phyloP scores from a whole-genome alignment of 53 echinoderm and acorn worm genomes.

The Antedon mediterranea region DNA sequence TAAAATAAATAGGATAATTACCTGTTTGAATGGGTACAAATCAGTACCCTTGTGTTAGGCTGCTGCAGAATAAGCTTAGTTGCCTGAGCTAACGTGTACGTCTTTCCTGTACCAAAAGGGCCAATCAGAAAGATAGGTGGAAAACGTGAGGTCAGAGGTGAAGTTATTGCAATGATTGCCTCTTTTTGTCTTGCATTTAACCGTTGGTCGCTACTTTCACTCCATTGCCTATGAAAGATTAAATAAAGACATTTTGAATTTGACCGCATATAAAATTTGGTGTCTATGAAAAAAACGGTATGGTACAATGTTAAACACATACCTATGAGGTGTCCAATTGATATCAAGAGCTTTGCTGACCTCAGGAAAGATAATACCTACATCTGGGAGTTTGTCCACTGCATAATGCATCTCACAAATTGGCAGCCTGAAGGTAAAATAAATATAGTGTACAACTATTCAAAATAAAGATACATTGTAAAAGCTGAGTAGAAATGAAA shows the following conservation, averaged over 20 bases:
- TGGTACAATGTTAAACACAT: slow-evolving; percentile 30
- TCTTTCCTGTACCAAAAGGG: slow-evolving; percentile 94
- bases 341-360: slow-evolving; percentile 36
- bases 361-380: slow-evolving; percentile 70
- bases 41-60: slow-evolving; percentile 81
- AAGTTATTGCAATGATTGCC: slow-evolving; percentile 85
- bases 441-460: no score
- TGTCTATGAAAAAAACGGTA: no score
- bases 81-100: slow-evolving; percentile 83
- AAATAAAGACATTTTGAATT: no score
- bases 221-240: slow-evolving; percentile 78
- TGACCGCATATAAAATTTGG: no score
- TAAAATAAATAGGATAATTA: slow-evolving; percentile 4
- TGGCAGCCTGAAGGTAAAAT: slow-evolving; percentile 74
- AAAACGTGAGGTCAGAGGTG: slow-evolving; percentile 45
- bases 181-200: slow-evolving; percentile 87
- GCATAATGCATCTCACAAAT: slow-evolving; percentile 95
- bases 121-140: slow-evolving; percentile 91
- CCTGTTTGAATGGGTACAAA: slow-evolving; percentile 99
- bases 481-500: no score
- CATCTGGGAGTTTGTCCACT: slow-evolving; percentile 78
- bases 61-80: slow-evolving; percentile 82
- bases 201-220: slow-evolving; percentile 65
- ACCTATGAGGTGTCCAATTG: slow-evolving; percentile 94
- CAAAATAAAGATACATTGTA: no score